Evolutionary conservation across 2,888 invertebrate genomes (phyloP).

Genomic region (Quadriops clusia): DNA sequence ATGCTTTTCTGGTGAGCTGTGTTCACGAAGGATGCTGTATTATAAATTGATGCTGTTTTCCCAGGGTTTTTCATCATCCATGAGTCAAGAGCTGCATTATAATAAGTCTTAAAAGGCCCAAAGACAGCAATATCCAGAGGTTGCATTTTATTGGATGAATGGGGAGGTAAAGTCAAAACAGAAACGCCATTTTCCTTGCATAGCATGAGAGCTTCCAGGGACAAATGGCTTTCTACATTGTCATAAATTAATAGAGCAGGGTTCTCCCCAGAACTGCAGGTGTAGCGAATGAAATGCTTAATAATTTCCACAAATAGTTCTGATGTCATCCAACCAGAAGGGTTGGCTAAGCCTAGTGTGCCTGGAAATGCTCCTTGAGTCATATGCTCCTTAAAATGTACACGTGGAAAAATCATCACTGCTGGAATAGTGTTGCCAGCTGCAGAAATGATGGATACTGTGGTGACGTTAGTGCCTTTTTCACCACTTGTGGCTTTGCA

Average conservation of each 20-base stretch:
- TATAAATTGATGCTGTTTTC: slow-evolving; percentile 30
- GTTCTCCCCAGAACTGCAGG: slow-evolving; percentile 20
- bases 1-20: slow-evolving; percentile 10
- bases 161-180: slow-evolving; percentile 5
- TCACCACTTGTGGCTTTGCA: slow-evolving; percentile 6
- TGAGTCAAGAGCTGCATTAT: slow-evolving; percentile 3
- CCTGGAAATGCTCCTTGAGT: slow-evolving; percentile 27
- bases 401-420: slow-evolving; percentile 27
- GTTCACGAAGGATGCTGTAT: slow-evolving; percentile 22
- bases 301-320: slow-evolving; percentile 16
- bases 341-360: slow-evolving; percentile 26
- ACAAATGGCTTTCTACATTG: slow-evolving; percentile 28
- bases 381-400: slow-evolving; percentile 24
- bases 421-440: slow-evolving; percentile 24
- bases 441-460: slow-evolving; percentile 24
- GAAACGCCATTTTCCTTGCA: not conserved
- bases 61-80: slow-evolving; percentile 28
- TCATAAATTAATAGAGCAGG: slow-evolving; percentile 25
- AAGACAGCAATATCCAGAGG: slow-evolving; percentile 6
- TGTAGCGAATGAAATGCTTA: slow-evolving; percentile 13
- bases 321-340: slow-evolving; percentile 29
- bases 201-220: slow-evolving; percentile 12
- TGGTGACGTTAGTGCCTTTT: slow-evolving; percentile 21
- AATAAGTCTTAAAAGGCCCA: slow-evolving; percentile 5
- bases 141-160: slow-evolving; percentile 4